A percentile compares a stretch with the other conserved stretches of the same genome.
Conservation (phyloP, 2,797 vertebrate species). For the Peromyscus aztecus region DNA sequence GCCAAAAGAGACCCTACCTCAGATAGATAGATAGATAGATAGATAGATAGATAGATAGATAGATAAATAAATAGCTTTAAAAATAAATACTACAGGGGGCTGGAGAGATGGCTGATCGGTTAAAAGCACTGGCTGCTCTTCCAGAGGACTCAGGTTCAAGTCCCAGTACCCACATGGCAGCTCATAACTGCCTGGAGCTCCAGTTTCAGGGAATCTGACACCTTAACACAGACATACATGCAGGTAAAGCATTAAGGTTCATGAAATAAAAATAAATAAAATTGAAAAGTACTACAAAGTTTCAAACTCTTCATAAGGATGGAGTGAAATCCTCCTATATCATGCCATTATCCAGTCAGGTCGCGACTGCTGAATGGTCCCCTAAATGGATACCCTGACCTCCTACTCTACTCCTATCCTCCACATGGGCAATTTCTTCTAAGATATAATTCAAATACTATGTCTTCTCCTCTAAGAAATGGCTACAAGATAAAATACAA, state of each 20-base stretch:
- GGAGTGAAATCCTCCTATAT: background rate
- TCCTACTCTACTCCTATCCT: background rate
- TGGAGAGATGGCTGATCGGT: background rate
- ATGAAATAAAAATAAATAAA: background rate
- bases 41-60: too few relatives aligned
- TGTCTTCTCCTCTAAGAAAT: constrained; percentile 28
- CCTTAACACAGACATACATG: background rate
- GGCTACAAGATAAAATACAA: constrained; percentile 24
- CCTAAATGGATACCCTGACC: background rate
- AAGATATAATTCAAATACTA: background rate
- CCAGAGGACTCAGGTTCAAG: background rate
- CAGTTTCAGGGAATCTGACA: background rate
- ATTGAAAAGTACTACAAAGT: background rate
- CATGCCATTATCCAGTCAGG: background rate
- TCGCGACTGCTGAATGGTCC: background rate
- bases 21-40: too few relatives aligned
- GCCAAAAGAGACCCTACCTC: background rate
- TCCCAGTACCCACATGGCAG: background rate
- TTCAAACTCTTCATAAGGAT: background rate
- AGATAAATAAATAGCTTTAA: background rate
- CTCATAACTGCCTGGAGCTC: background rate
- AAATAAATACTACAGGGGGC: background rate
- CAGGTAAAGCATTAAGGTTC: background rate
- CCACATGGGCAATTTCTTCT: background rate
- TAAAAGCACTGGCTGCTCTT: background rate